Conservation (phyloP, 1,140 invertebrate species). For the Cyclina sinensis region DNA sequence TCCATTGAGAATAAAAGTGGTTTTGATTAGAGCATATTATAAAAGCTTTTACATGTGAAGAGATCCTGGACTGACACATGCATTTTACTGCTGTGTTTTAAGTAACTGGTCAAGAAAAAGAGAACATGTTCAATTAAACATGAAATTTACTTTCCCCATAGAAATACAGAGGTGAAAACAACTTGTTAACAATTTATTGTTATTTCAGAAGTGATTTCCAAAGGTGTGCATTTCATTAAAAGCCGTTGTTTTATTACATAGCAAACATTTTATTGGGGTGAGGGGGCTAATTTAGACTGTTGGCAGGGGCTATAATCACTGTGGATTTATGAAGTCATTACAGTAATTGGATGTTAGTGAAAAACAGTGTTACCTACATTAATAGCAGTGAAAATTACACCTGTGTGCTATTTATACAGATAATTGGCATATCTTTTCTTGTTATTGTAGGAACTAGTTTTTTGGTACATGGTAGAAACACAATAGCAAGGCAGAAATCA, state of each 20-base stretch:
- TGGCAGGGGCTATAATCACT: slow-evolving; percentile 46
- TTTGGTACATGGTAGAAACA: slow-evolving; percentile 17
- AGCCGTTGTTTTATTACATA: slow-evolving; percentile 17
- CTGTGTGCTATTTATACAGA: slow-evolving; percentile 19
- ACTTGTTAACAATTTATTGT: slow-evolving; percentile 18
- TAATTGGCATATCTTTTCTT: slow-evolving; percentile 42
- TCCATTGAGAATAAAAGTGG: neutral
- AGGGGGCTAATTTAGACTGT: slow-evolving; percentile 41
- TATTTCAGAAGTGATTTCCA: neutral
- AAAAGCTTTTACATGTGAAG: neutral
- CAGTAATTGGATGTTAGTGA: slow-evolving; percentile 29
- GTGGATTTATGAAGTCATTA: slow-evolving; percentile 42
- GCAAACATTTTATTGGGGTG: slow-evolving; percentile 32
- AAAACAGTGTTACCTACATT: slow-evolving; percentile 22
- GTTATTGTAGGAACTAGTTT: slow-evolving; percentile 7
- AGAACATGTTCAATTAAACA: neutral
- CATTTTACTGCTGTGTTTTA: neutral
- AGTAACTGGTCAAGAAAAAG: neutral
- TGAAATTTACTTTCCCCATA: no score
- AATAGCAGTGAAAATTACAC: slow-evolving; percentile 31
- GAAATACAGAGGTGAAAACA: neutral
- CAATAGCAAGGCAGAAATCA: neutral
- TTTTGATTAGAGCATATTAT: neutral
- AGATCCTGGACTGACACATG: neutral
- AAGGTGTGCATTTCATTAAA: slow-evolving; percentile 34